Base-by-base conservation (phyloP, 1,140 invertebrate species). In the Drosophila busckii region DNA sequence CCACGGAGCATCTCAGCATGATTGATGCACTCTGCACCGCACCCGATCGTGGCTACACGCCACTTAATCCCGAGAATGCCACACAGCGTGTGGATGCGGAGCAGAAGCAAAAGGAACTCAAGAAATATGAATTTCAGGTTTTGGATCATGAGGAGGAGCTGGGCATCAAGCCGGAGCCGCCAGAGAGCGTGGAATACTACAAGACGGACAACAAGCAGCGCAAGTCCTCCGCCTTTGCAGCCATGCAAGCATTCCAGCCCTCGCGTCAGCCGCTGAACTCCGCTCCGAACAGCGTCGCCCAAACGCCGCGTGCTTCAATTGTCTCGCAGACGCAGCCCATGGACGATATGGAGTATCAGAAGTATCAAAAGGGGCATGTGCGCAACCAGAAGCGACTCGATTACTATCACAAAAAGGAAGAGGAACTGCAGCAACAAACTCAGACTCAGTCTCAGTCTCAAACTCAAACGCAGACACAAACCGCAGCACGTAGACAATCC, bases 1-100 rank as follows among this genome's bases (percentile, higher is more conserved):
- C 88, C 42, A 78, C 69, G 31, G 82, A 87, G 37, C 68, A 87
- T 34, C 68, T 89, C 7, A 84, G 73, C 48, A 71, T 89, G 69
- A 44, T 63, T 15, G 80, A 88, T 31, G 89, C 90, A 25, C 67
- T 90, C 42, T 87, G 87, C 38, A 89, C 88, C n/a, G 89, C 89
- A 26, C 83, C 89, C 4, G 70, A 86, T 2, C 75, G 83, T 4
- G 62, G 73, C n/a, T 87, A 87, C 22, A 84, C 85, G 7, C 85
- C 85, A 10, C 55, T 85, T 1, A 78, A 86, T 42, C 67, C 84
- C 35, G 80, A 83, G 38, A 86, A 86, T 31, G 84, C 84, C 6
- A 86, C 52, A 9, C 84, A 64, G 5, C 48, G 68, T 12, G 20
- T 58, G 4, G 84, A 86, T 9, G 64, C 70, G 20, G 48, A 84